Conservation (phyloP, 2,888 invertebrate genomes). For the Diarsia mendica region DNA sequence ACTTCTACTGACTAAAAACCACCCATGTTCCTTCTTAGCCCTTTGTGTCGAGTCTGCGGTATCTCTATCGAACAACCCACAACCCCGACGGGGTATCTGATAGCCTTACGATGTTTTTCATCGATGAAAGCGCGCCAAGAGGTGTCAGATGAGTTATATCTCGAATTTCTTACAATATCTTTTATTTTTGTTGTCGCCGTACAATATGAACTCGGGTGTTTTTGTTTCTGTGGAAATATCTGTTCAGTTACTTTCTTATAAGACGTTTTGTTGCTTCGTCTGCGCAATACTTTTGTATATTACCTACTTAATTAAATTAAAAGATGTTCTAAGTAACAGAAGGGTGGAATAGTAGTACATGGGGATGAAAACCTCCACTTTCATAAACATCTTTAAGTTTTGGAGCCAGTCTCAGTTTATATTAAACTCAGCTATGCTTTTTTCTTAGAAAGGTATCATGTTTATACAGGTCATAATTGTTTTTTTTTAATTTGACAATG, state of each 20-base stretch:
- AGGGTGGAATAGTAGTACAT: background rate
- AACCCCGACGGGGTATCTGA: background rate
- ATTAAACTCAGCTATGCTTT: background rate
- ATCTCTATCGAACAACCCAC: too few species aligned
- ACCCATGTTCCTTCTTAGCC: too few species aligned
- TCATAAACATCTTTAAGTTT: conserved; percentile 1
- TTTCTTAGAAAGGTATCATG: background rate
- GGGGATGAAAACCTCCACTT: background rate
- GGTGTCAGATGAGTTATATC: conserved; percentile 12
- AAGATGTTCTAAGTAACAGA: conserved; percentile 14
- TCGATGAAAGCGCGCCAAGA: conserved; percentile 2
- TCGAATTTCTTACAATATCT: conserved; percentile 5
- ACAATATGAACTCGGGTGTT: background rate
- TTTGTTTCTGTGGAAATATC: conserved; percentile 14
- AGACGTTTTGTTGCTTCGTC: conserved; percentile 20
- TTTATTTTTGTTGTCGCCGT: background rate
- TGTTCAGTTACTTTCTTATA: background rate
- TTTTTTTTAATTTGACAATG: background rate
- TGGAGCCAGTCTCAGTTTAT: background rate
- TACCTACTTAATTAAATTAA: conserved; percentile 31
- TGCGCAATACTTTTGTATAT: background rate
- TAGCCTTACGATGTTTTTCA: background rate
- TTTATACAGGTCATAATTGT: background rate
- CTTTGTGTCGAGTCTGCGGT: too few species aligned
- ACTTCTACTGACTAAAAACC: too few species aligned